phyloP scores from a whole-genome alignment of 2,797 vertebrate genomes.

The Chrysocyon brachyurus region DNA sequence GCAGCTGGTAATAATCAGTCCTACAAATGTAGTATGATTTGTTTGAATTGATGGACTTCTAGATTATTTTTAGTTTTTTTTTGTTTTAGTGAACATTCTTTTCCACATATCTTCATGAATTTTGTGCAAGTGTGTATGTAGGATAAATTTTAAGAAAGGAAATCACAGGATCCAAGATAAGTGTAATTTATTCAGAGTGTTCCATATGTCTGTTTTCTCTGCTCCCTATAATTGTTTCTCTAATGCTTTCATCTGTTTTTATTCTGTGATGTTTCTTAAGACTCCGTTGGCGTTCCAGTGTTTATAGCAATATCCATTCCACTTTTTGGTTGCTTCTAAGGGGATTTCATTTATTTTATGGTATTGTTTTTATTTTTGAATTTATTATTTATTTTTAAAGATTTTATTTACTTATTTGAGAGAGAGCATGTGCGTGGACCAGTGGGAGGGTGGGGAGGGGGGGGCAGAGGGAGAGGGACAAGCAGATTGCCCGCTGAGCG shows the following conservation, averaged over 20 bases:
- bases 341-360: not conserved
- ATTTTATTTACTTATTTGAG: not conserved
- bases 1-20: not conserved
- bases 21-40: not conserved
- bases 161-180: not conserved
- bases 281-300: not conserved
- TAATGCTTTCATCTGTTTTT: slow-evolving; percentile 12
- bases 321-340: not conserved
- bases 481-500: not conserved
- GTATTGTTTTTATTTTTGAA: not conserved
- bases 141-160: slow-evolving; percentile 37
- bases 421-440: not conserved
- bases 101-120: not conserved
- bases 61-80: slow-evolving; percentile 42
- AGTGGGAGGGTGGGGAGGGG: not conserved
- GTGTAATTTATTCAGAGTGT: not conserved
- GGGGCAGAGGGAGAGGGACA: not conserved
- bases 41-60: slow-evolving; percentile 10
- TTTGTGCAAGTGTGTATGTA: not conserved
- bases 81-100: slow-evolving; percentile 11
- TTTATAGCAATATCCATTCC: not conserved
- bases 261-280: not conserved
- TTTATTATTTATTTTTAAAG: not conserved
- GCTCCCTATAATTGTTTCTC: not conserved
- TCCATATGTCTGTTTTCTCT: not conserved